Evolutionary conservation across 1,140 invertebrate species (phyloP), one percentile per base, ranked within the genome.

Genomic region (Archivesica marissinica): DNA sequence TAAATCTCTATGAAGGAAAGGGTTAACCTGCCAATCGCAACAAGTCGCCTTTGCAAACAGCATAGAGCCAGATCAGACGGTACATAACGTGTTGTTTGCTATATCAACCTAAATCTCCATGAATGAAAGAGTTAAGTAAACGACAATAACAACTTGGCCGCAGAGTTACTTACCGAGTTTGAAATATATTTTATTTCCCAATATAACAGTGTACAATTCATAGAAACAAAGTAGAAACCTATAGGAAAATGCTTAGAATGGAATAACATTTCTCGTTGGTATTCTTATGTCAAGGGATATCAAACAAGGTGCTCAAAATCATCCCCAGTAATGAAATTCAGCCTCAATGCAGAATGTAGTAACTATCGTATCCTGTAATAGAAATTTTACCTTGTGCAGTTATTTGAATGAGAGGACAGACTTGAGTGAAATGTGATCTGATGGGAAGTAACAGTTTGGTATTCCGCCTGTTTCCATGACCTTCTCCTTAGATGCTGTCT

Each of bases 371-470:
- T 35, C 15, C 33, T 68, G 39, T 0, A 35, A 68, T 23, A 20
- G 17, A 28, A 17, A 68, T n/a, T n/a, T 25, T 50, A 72, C 39
- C 68, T 50, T 54, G 52, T 56, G 30, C 30, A 25, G 38, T 54
- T 86, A 79, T 50, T 85, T 86, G 35, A 90, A 90, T 44, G 83
- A 66, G 15, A 90, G 72, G n/a, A 88, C 83, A 74, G 88, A 76
- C 56, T 91, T 91, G 15, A 91, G 54, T n/a, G 90, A 90, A 9
- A 91, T 59, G 77, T 91, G 90, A 59, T 91, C 90, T 13, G 90
- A 91, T 35, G 90, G 89, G 75, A 91, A 89, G 68, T 76, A 75
- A n/a, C 25, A n/a, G 54, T 76, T 80, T 17, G 90, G 90, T 64
- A 88, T 86, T 7, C 88, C 88, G 15, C 88, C 84, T 4, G 80